These are phyloP conservation scores for Drosophila gaucha DNA, from an alignment of 2,888 invertebrate genomes.

Conservation along the genomic window DNA sequence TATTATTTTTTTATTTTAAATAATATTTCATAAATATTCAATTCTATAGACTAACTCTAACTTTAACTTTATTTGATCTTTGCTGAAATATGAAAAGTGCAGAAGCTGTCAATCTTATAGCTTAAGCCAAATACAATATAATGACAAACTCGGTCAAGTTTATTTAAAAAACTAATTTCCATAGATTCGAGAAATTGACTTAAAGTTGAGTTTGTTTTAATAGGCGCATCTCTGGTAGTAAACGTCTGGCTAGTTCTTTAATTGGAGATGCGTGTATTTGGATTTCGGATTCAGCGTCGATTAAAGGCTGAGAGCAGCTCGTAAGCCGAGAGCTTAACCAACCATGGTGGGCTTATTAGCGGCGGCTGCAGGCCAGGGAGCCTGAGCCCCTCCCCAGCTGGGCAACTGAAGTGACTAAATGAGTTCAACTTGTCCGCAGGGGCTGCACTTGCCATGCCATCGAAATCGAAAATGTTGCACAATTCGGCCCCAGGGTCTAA, in stretches of 20 bases:
- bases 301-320: background rate
- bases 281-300: constrained; percentile 9
- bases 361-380: constrained; percentile 14
- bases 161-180: background rate
- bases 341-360: constrained; percentile 12
- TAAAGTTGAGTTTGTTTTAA: background rate
- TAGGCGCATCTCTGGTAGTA: background rate
- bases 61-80: background rate
- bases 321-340: background rate
- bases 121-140: too few species aligned
- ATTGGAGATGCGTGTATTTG: constrained; percentile 12
- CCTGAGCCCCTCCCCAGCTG: constrained; percentile 7
- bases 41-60: background rate
- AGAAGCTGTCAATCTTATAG: too few species aligned
- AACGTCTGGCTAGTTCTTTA: background rate
- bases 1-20: too few species aligned
- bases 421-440: constrained; percentile 51
- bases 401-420: constrained; percentile 35
- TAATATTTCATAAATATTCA: background rate
- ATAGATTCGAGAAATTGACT: background rate
- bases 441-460: constrained; percentile 45
- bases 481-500: constrained; percentile 73
- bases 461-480: constrained; percentile 69
- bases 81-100: background rate
- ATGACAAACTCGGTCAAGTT: background rate